Evolutionary conservation across 2,888 invertebrate genomes (phyloP), one percentile per base, ranked within the genome.

Genomic region (Tromatobia lineatoria): DNA sequence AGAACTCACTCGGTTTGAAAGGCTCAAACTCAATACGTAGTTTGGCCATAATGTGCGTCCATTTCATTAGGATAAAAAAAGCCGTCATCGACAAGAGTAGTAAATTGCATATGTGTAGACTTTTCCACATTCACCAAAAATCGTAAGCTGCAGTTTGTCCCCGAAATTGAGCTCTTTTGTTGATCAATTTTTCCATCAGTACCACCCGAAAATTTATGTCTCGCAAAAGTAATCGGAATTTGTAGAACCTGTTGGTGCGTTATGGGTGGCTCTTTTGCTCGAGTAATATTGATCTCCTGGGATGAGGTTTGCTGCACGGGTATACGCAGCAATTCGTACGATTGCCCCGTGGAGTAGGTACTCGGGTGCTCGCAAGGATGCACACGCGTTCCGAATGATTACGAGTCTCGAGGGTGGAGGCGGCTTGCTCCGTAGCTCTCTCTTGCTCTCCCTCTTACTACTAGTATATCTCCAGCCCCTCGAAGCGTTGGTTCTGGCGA

Each of bases 361-460:
- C 73, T 74, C 45, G 47, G 15, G 15, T 29, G 42, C 47, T 61
- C 73, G 59, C 73, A 34, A 59, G 61, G 61, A 74, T 75, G 74
- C 74, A 75, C 74, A 52, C 74, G 74, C 34, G 74, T 75, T 75
- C 64, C 61, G 50, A 75, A 75, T 52, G 64, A 75, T 64, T 64
- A 75, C 74, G 64, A 64, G 74, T 64, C 64, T 75, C 74, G 64
- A 75, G 74, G 74, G 74, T 18, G 54, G 23, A 42, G 23, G 57
- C 15, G 10, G 23, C 29, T 45, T 7, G 50, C 23, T 52, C 38
- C 64, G 38, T 10, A 4, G 64, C 2, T 61, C n/a, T 34, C 29
- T n/a, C 59, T 15, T 13, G 13, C 59, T 25, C 34, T n/a, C 34
- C n/a, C 10, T 18, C 20, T 11, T 29, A 18, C 18, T 61, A 1